Evolutionary conservation across 2,797 vertebrate species (phyloP).

Genomic region (Glossophaga mutica): DNA sequence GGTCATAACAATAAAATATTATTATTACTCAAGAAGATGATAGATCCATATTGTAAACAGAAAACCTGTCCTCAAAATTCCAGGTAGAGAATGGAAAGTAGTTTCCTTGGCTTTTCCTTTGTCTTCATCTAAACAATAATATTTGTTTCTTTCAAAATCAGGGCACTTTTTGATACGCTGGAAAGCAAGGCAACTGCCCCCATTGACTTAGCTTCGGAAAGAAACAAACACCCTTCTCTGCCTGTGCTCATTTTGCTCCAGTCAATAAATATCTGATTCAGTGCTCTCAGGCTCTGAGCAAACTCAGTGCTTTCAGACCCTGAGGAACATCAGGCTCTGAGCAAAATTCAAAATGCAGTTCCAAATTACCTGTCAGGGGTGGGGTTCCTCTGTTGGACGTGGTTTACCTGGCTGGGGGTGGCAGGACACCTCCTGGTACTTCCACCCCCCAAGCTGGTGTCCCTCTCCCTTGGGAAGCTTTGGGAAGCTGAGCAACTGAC

Average conservation of each 20-base stretch:
- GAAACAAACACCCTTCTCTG: not conserved
- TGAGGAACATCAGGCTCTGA: not conserved
- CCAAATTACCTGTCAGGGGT: not conserved
- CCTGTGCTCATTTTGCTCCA: not conserved
- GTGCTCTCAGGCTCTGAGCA: not conserved
- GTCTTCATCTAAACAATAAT: not conserved
- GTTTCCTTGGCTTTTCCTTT: not conserved
- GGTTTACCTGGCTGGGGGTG: not conserved
- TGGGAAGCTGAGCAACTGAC: not conserved
- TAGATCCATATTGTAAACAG: not conserved
- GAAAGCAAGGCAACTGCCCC: not conserved
- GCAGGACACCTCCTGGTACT: not conserved
- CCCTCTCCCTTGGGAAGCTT: not conserved
- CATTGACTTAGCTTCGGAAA: not conserved
- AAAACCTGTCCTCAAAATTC: not conserved
- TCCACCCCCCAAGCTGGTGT: fast-evolving
- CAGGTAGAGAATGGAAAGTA: not conserved
- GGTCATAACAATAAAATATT: not conserved
- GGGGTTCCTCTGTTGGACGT: too few species aligned
- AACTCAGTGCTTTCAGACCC: not conserved
- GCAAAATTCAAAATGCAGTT: not conserved
- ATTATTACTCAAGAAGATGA: not conserved
- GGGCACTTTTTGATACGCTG: not conserved
- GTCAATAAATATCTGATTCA: not conserved
- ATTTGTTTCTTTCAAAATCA: not conserved